These are phyloP conservation scores for Caenorhabditis drosophilae DNA, from an alignment of 2,888 invertebrate species.

Conservation along the genomic window DNA sequence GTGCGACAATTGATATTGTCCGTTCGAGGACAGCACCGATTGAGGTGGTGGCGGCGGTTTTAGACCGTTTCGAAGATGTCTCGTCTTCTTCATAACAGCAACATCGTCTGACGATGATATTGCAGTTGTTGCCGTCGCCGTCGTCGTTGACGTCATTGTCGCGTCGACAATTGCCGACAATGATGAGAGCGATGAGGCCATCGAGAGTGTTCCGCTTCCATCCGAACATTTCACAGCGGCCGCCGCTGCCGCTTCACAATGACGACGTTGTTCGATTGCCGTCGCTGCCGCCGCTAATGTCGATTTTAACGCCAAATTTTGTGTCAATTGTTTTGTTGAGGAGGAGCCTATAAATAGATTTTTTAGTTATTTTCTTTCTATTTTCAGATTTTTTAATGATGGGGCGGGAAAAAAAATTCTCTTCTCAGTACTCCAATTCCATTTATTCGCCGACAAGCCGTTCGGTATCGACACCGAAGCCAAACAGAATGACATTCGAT, in stretches of 20 bases:
- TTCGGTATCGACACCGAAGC: constrained; percentile 18
- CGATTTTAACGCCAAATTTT: no score
- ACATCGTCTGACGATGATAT: neutral
- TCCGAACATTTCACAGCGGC: neutral
- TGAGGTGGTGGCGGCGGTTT: constrained; percentile 37
- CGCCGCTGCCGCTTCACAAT: neutral
- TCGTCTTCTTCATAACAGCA: no score
- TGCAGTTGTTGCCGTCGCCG: neutral
- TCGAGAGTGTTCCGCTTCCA: no score
- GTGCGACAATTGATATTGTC: constrained; percentile 42
- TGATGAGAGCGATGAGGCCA: no score
- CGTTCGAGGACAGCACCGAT: constrained; percentile 19
- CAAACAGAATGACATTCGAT: constrained; percentile 31
- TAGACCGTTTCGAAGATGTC: constrained; percentile 2
- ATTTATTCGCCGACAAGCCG: constrained; percentile 14
- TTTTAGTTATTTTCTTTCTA: no score
- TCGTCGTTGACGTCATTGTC: constrained; percentile 1
- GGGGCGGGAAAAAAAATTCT: neutral
- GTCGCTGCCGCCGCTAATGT: no score
- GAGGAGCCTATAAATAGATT: no score
- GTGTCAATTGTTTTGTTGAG: no score
- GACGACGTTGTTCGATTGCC: constrained; percentile 1
- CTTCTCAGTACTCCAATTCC: neutral
- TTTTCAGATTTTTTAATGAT: no score
- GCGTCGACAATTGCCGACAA: neutral